Conservation (phyloP, 2,888 invertebrate species). For the Ashinkailepas kermadecensis region DNA sequence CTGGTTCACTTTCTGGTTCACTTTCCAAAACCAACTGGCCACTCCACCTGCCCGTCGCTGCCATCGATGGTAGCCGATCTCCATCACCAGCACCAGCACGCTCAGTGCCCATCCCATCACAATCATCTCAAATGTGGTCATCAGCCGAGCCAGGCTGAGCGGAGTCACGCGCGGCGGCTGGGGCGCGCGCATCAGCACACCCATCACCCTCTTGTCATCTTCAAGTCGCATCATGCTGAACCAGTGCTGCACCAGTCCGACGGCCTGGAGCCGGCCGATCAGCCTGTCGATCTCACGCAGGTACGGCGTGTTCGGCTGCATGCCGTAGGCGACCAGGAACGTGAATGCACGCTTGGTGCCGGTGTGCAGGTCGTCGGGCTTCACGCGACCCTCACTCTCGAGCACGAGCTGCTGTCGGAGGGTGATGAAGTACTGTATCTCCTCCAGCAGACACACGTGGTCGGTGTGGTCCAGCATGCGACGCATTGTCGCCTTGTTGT, state of each 20-base stretch:
- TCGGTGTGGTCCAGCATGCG: conserved; percentile 1
- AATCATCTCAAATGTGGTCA: neutral
- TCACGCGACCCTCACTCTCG: neutral
- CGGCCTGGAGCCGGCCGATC: neutral
- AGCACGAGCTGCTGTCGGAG: neutral
- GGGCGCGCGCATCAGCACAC: neutral
- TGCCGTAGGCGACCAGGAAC: conserved; percentile 1
- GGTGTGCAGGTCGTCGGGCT: neutral
- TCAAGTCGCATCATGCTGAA: neutral
- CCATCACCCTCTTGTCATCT: neutral
- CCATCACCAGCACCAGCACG: neutral
- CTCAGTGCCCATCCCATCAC: neutral
- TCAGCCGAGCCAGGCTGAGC: neutral
- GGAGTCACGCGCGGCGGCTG: neutral
- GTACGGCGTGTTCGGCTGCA: neutral
- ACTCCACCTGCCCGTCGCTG: neutral
- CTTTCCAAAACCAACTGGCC: no score
- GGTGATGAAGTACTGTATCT: neutral
- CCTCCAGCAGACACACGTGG: neutral
- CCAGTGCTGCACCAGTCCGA: neutral
- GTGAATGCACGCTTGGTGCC: neutral
- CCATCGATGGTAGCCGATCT: neutral
- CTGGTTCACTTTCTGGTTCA: no score
- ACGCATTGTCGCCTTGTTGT: neutral
- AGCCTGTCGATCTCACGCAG: neutral